Base-by-base conservation (phyloP, 2,797 vertebrate genomes). In the Eospalax fontanierii region DNA sequence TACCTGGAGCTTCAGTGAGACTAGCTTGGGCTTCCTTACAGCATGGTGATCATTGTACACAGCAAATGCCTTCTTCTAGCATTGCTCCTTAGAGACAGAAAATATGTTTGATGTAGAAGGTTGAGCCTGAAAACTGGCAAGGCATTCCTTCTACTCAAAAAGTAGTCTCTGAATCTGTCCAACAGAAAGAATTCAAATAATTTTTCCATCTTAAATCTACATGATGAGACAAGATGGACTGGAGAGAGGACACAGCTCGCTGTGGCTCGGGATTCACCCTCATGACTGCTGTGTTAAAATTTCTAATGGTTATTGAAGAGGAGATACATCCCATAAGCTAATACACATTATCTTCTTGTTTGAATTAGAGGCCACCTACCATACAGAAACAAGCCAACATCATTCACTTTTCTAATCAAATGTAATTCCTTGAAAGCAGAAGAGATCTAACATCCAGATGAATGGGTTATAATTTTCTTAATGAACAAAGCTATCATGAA, bases 401-500 rank as follows among this genome's bases (percentile, higher is more conserved):
- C 97, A 79, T 83, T 95, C 93, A 95, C 35, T 86, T 82, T 96
- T 97, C 96, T 97, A 96, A 66, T 1, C 97, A 92, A 93, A 95
- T 38, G 93, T 81, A 96, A 88, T 89, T 95, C 95, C 97, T 96
- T 97, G 94, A 95, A 96, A 96, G 81, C 82, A 90, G 91, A 96
- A 96, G 10, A 75, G 43, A 81, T 76, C 71, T 46, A 96, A 87
- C 96, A 93, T 95, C 92, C 93, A 97, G 96, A 97, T 82, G 96
- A 97, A 98, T 96, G 95, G 96, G 76, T 83, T 66, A 86, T 95
- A 95, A 97, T 97, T 98, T 97, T 97, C 97, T 97, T 97, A 98
- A 98, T 96, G 97, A 98, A 97, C 74, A 87, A 97, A 97, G 88
- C 97, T 97, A 93, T 94, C 97, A 87, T 97, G 97, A 98, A 97